phyloP scores from a whole-genome alignment of 2,888 invertebrate species.

The Eugnorisma glareosa region DNA sequence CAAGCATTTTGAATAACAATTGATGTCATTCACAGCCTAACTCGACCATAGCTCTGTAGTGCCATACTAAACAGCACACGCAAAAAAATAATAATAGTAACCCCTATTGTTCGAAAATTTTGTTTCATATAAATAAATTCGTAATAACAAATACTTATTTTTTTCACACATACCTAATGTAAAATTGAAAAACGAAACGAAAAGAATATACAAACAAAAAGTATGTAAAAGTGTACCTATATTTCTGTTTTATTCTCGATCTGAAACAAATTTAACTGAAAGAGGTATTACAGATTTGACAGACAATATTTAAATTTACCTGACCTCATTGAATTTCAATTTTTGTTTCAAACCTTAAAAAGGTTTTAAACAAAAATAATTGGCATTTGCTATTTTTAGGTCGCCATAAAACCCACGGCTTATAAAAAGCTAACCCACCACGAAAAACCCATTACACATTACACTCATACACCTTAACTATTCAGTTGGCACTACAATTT shows the following conservation, averaged over 20 bases:
- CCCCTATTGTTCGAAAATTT: no score
- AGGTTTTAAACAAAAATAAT: slow-evolving; percentile 14
- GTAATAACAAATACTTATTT: background rate
- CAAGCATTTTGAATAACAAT: slow-evolving; percentile 47
- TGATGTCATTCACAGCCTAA: slow-evolving; percentile 5
- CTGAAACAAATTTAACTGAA: background rate
- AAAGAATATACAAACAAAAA: no score
- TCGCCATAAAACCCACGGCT: slow-evolving; percentile 23
- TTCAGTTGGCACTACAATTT: slow-evolving; percentile 62
- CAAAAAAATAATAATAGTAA: background rate
- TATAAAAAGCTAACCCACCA: slow-evolving; percentile 18
- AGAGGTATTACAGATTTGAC: slow-evolving; percentile 5
- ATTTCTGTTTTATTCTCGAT: background rate
- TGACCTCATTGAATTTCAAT: slow-evolving; percentile 3
- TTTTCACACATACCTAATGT: background rate
- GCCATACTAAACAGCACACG: background rate
- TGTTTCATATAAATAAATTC: background rate
- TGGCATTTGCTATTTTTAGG: slow-evolving; percentile 29
- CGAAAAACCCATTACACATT: slow-evolving; percentile 36
- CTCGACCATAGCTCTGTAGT: background rate
- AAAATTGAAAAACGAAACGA: background rate
- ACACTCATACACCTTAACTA: slow-evolving; percentile 17
- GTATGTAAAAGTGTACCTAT: no score
- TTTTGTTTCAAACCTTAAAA: no score
- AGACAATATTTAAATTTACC: background rate